phyloP scores from a whole-genome alignment of 2,797 vertebrate species.

The Sebastiscus tertius region DNA sequence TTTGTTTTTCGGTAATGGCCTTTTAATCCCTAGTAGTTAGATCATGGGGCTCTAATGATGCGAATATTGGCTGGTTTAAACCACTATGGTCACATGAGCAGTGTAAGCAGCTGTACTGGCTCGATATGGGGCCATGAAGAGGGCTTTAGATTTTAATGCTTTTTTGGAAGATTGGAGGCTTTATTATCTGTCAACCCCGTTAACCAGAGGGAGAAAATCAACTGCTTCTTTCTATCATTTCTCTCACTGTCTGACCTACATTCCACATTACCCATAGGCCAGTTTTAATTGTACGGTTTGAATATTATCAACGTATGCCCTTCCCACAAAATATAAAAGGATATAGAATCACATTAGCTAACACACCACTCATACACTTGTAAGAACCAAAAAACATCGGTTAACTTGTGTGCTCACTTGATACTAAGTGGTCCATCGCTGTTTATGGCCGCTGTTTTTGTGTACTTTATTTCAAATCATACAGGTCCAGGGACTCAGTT shows the following conservation, averaged over 20 bases:
- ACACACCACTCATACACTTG: neutral
- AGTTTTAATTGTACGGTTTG: conserved; percentile 28
- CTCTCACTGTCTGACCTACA: conserved; percentile 16
- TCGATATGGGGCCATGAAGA: neutral
- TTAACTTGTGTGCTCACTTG: conserved; percentile 23
- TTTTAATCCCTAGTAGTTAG: conserved; percentile 2
- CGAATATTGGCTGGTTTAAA: conserved; percentile 22
- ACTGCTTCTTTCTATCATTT: neutral
- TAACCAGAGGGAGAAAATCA: neutral
- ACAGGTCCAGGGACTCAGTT: conserved; percentile 14
- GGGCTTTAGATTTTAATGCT: neutral
- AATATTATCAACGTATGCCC: conserved; percentile 4
- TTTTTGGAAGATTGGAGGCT: conserved; percentile 3
- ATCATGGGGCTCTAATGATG: conserved; percentile 12
- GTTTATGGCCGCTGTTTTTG: conserved; percentile 9
- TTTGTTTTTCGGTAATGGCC: conserved; percentile 14
- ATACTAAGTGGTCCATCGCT: neutral
- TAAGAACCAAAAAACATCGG: neutral
- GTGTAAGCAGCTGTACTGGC: neutral
- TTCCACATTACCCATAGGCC: conserved; percentile 9
- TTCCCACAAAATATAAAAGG: conserved; percentile 13
- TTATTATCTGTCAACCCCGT: conserved; percentile 8
- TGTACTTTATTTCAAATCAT: conserved; percentile 23
- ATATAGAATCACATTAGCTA: conserved; percentile 9
- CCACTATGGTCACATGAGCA: neutral